Evolutionary conservation across 1,140 invertebrate species (phyloP), one percentile per base, ranked within the genome.

Genomic region (Dryas iulia): DNA sequence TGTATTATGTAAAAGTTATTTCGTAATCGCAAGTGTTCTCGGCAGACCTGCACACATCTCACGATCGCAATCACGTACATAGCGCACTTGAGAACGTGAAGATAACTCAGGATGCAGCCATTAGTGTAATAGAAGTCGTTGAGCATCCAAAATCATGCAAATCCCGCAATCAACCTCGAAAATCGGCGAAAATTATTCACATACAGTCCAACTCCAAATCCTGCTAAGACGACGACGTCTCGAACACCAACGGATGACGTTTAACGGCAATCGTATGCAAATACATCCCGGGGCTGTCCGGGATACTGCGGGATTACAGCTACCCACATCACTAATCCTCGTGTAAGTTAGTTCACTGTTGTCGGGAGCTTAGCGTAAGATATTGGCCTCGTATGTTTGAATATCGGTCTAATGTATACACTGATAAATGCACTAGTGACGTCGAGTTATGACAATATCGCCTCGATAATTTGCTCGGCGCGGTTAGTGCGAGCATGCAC

Each of bases 211-310:
- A 75, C 75, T 72, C 66, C 69, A 72, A 79, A 81, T 82, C 78
- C 80, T 59, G 73, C 81, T 87, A 87, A 85, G 84, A 87, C 83
- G 80, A 66, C 59, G 66, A 71, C 77, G 77, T 81, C 79, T 82
- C 77, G 76, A 86, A 86, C 69, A 67, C 76, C 76, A 78, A 71
- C 63, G 73, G 76, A 87, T 86, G 84, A 85, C 84, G 69, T 74
- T 79, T 86, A 88, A 88, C 83, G 76, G 78, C 73, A 70, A 76
- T 74, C 72, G 78, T 81, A 88, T 88, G 86, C 83, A 88, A 86
- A 88, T 88, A 77, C 59, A 69, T 71, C 77, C 78, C 80, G 66
- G 75, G 77, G 75, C 77, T 76, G 77, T 77, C 74, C 79, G 71
- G 74, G 77, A 82, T 77, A 74, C 59, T 65, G 35, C 76, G 73